Evolutionary conservation across 1,140 invertebrate genomes (phyloP), one percentile per base, ranked within the genome.

Genomic region (Diorhabda sublineata): DNA sequence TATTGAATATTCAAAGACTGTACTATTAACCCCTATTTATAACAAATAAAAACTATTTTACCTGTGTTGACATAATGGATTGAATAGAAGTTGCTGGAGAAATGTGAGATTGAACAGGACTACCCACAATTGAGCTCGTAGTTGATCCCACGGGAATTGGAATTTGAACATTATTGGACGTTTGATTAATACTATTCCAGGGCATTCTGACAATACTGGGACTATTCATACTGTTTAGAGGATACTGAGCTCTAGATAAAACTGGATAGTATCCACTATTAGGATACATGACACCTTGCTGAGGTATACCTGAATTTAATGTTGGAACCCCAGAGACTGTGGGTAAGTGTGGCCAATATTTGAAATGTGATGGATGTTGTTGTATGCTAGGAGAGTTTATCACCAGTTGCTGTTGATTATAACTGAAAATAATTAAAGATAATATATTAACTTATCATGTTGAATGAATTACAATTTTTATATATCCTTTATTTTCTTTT

Each of bases 291-390:
- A 60, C n/a, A 11, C 45, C 42, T 41, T 59, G 58, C 42, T 59
- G 65, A 8, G 65, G 43, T 8, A 67, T 45, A 45, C 60, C 60
- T 43, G 57, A 6, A 3, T 59, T 9, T n/a, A 60, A 60, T 0
- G 42, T 45, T 44, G 58, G 42, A 26, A 42, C 45, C 42, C 8
- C 7, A 26, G 9, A n/a, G 11, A 52, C 45, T 11, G 60, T 45
- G 7, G 65, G 11, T 26, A 58, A 60, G 11, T 67, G 65, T 1
- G 65, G 65, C 65, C 65, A 67, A 60, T 45, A 67, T 67, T 67
- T 67, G 45, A 67, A 67, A 7, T 60, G 59, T 3, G 59, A 43
- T 41, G 59, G 59, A 41, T 61, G 59, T 42, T 61, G 65, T 60
- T 58, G 56, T 43, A 45, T 42, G 7, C 57, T 65, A 4, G 64